Evolutionary conservation across 2,113 vertebrate species (phyloP).

Genomic region (Otus sunia): DNA sequence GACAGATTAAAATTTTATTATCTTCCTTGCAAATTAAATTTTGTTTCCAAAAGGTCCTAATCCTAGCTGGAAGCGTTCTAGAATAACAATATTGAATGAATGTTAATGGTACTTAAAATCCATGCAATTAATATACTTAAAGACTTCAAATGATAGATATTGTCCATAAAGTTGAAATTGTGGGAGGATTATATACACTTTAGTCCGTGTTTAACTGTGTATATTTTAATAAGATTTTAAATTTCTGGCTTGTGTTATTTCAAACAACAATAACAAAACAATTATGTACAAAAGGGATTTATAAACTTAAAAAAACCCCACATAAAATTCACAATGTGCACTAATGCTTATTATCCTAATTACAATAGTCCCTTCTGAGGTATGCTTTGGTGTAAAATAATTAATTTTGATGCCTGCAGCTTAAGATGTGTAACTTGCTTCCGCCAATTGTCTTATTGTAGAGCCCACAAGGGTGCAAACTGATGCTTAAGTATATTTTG

Average conservation of each 20-base stretch:
- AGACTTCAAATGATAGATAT: constrained; percentile 1
- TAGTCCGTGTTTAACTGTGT: neutral
- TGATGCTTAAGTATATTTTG: neutral
- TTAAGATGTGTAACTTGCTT: constrained; percentile 40
- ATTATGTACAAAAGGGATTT: constrained; percentile 31
- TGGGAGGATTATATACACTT: neutral
- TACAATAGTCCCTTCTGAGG: constrained; percentile 49
- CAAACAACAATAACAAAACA: constrained; percentile 13
- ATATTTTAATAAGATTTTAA: constrained; percentile 54
- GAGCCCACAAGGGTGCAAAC: constrained; percentile 28
- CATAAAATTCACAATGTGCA: constrained; percentile 15
- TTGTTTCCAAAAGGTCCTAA: constrained; percentile 48
- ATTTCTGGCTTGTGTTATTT: constrained; percentile 3
- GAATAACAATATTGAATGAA: constrained; percentile 33
- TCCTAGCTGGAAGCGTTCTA: constrained; percentile 55
- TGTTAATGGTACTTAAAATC: constrained; percentile 42
- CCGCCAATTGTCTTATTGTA: constrained; percentile 3
- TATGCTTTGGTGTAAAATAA: constrained; percentile 39
- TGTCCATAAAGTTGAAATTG: constrained; percentile 33
- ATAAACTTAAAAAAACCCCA: constrained; percentile 2
- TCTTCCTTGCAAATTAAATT: constrained; percentile 47
- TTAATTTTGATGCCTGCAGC: constrained; percentile 58
- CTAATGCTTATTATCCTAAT: constrained; percentile 58
- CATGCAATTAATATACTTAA: constrained; percentile 47
- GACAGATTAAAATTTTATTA: constrained; percentile 24